Conservation (phyloP, 2,797 vertebrate genomes). For the Argyrosomus regius region DNA sequence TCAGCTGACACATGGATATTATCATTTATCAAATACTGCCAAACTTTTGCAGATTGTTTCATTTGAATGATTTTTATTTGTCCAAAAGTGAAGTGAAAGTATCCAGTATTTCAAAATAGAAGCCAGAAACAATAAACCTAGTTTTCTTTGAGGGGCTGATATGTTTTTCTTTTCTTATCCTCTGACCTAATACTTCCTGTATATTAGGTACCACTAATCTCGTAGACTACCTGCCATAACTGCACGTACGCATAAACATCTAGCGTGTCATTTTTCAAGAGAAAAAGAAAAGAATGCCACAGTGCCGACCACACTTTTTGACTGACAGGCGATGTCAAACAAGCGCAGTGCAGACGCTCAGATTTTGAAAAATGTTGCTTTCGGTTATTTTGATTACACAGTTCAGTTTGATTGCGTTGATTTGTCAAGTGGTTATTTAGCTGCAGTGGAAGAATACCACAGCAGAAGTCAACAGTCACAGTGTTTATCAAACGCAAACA, state of each 20-base stretch:
- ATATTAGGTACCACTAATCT: too few relatives aligned
- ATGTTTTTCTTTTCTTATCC: neutral
- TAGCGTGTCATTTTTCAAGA: neutral
- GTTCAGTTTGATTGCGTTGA: conserved; percentile 17
- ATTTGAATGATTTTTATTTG: neutral
- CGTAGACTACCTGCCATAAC: neutral
- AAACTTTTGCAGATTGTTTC: neutral
- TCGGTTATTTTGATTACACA: conserved; percentile 17
- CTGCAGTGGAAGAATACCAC: conserved; percentile 36
- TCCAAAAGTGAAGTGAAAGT: neutral
- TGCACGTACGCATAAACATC: neutral
- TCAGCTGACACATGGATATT: neutral
- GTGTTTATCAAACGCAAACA: conserved; percentile 57
- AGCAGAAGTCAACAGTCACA: conserved; percentile 39
- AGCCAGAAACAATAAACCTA: neutral
- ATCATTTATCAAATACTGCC: neutral
- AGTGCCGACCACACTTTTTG: neutral
- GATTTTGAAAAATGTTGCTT: conserved; percentile 8
- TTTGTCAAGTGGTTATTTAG: conserved; percentile 30
- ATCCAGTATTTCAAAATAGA: neutral
- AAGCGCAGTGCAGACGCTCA: conserved; percentile 2
- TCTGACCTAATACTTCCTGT: too few relatives aligned
- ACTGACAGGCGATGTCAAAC: conserved; percentile 2
- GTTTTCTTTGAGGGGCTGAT: neutral
- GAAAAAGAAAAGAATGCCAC: conserved; percentile 6